Evolutionary conservation across 1,140 invertebrate genomes (phyloP), one percentile per base, ranked within the genome.

Genomic region (Platyscapa corneri): DNA sequence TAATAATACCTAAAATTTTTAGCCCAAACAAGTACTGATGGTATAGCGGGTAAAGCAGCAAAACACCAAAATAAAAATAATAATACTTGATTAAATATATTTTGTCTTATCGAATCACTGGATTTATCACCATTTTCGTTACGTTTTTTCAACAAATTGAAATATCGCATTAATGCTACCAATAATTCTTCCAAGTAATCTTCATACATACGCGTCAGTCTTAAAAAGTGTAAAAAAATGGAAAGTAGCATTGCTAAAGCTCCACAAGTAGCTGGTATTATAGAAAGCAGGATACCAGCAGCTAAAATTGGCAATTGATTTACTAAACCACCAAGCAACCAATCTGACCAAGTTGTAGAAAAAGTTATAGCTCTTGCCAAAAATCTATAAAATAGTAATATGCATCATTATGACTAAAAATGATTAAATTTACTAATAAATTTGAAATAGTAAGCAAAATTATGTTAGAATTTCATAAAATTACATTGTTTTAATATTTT

Each of bases 141-240:
- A 82, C 84, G 80, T 81, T 53, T 86, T 87, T 88, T 90, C 8
- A 89, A 85, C 30, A 89, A 86, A 81, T 87, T 88, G 64, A 91
- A 90, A 42, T 88, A 87, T 56, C 88, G 89, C 20, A 93, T 88
- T 1, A 90, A 89, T 8, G 89, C 86, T 75, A 93, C 87, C 27
- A 93, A 88, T 27, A 95, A 94, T 89, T 96, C 95, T 92, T 96
- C 96, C 27, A 96, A 89, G 88, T 95, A 96, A 90, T 96, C 95
- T 90, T 96, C 96, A 64, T 96, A 96, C 92, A 96, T 95, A 93
- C 95, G 95, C 6, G 95, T 95, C 8, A 96, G 88, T 94, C 96
- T 92, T 60, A 94, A 91, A 84, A 90, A 91, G 78, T 90, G 89
- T 2, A 92, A 82, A 89, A 91, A 93, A 67, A 94, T 90, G 46